Base-by-base conservation (phyloP, 2,797 vertebrate species). In the Thamnophis elegans region DNA sequence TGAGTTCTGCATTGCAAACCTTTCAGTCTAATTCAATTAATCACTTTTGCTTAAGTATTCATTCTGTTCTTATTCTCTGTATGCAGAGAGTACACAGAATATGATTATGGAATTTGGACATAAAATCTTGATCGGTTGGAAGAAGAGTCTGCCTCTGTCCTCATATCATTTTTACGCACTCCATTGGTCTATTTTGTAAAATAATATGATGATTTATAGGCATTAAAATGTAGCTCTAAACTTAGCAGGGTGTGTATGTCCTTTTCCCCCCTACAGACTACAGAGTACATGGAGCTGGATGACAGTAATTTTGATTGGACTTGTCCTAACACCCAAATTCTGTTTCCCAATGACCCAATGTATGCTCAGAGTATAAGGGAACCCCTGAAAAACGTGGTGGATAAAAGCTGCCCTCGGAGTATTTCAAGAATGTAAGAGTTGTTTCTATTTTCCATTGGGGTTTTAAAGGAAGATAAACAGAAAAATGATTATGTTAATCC, bases 261-360 rank as follows among this genome's bases (percentile, higher is more conserved):
- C 0, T 94, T 92, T 88, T 59, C 95, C 93, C 26, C 26, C 86
- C 97, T 96, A 28, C 60, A 98, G 98, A 98, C 97, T 65, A 96
- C 97, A 51, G 97, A 98, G 91, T 98, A 98, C 96, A 97, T 96
- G 26, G 99, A 99, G 96, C 96, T 99, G 94, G 99, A 99, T 0
- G 99, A 99, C 97, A 99, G 98, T 68, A 99, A 99, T 96, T 99
- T 99, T 89, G 99, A 99, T 59, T 99, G 99, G 99, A 99, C 98
- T 62, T 99, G 99, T 96, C 99, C 99, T 0, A 99, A 99, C 97
- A 99, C 99, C 32, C 99, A 98, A 95, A 98, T 99, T 93, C 98
- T 99, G 51, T 99, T 99, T 96, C 99, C 99, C 54, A 99, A 98
- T 85, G 98, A 99, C 92, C 99, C 99, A 0, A 97, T 99, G 97